Conservation (phyloP, 2,113 vertebrate species). For the Neodon shergylaensis region DNA sequence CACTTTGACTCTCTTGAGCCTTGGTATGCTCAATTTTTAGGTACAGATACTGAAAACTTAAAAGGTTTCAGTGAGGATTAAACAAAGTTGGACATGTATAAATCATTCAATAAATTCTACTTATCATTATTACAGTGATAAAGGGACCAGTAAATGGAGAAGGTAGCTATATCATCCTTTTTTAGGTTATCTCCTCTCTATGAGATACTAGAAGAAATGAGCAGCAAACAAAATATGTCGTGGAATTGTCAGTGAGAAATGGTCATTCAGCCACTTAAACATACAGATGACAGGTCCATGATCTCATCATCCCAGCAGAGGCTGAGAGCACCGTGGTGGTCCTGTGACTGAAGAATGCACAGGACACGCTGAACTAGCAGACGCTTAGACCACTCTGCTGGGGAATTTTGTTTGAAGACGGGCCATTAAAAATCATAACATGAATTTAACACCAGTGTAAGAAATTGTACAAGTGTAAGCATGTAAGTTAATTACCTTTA, state of each 20-base stretch:
- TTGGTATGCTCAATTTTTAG: background rate
- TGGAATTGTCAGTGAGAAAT: background rate
- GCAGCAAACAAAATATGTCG: background rate
- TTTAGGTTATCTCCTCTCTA: background rate
- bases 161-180: background rate
- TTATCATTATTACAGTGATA: background rate
- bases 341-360: background rate
- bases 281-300: background rate
- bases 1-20: background rate
- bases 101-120: background rate
- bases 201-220: background rate
- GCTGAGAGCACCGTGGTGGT: background rate
- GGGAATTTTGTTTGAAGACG: constrained; percentile 36
- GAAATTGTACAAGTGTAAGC: constrained; percentile 72
- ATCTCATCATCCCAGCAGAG: background rate
- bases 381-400: background rate
- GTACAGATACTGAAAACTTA: background rate
- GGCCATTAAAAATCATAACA: constrained; percentile 49
- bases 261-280: background rate
- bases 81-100: background rate
- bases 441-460: constrained; percentile 65
- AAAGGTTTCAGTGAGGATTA: background rate
- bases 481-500: constrained; percentile 77
- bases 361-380: background rate
- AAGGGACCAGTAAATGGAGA: background rate